Conservation (phyloP, 2,113 vertebrate genomes). For the Gobius niger region DNA sequence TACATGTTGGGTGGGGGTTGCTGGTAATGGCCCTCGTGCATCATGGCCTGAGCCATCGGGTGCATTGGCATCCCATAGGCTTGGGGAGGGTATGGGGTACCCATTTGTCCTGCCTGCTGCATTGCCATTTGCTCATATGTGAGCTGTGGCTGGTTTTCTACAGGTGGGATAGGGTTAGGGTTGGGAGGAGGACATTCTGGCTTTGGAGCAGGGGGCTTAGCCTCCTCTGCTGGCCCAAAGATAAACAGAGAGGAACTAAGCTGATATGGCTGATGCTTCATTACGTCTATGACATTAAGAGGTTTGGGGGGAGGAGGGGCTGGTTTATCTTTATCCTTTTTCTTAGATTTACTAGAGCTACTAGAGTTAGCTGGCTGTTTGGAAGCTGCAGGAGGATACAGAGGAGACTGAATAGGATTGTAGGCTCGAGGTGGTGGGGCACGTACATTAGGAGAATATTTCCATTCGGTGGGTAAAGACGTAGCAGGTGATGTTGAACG, state of each 20-base stretch:
- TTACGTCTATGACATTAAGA: slow-evolving; percentile 91
- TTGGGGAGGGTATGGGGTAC: slow-evolving; percentile 71
- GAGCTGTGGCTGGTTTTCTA: slow-evolving; percentile 67
- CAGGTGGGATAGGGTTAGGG: slow-evolving; percentile 52
- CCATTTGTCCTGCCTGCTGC: slow-evolving; percentile 73
- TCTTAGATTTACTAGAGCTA: slow-evolving; percentile 72
- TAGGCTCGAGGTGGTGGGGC: slow-evolving; percentile 91
- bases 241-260: slow-evolving; percentile 92
- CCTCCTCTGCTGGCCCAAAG: slow-evolving; percentile 84
- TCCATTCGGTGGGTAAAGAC: slow-evolving; percentile 91
- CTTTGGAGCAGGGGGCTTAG: slow-evolving; percentile 61
- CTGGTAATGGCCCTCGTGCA: slow-evolving; percentile 75
- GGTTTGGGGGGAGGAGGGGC: slow-evolving; percentile 82
- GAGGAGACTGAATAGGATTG: slow-evolving; percentile 92
- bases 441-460: slow-evolving; percentile 91
- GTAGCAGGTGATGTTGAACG: slow-evolving; percentile 85
- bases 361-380: slow-evolving; percentile 76
- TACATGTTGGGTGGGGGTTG: slow-evolving; percentile 64
- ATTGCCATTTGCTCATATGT: slow-evolving; percentile 67
- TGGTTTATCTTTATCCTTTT: slow-evolving; percentile 79
- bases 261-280: slow-evolving; percentile 97
- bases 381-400: slow-evolving; percentile 86
- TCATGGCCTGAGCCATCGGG: slow-evolving; percentile 73
- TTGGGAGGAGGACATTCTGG: slow-evolving; percentile 55
- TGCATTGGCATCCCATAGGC: slow-evolving; percentile 76